Evolutionary conservation across 2,888 invertebrate genomes (phyloP).

Genomic region (Sesamia inferens): DNA sequence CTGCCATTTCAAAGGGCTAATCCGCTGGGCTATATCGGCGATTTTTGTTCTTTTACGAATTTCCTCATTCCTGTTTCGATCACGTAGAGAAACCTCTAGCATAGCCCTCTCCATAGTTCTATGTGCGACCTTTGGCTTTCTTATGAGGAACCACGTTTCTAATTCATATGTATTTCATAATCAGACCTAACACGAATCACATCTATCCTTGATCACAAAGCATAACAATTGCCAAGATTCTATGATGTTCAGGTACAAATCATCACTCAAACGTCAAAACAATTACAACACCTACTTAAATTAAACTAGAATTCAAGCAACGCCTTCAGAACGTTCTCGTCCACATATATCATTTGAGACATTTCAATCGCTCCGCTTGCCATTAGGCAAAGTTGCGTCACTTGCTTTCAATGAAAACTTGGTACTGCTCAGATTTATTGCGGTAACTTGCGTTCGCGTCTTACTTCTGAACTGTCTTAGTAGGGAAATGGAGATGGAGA

Average conservation of each 20-base stretch:
- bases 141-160: no score
- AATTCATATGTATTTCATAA: no score
- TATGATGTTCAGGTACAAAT: background rate
- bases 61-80: no score
- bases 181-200: background rate
- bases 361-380: constrained; percentile 70
- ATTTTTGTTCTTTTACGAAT: no score
- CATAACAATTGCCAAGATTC: background rate
- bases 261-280: constrained; percentile 22
- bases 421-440: constrained; percentile 74
- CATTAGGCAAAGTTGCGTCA: constrained; percentile 75
- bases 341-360: constrained; percentile 66
- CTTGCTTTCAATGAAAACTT: constrained; percentile 76
- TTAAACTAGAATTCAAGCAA: constrained; percentile 44
- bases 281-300: constrained; percentile 46
- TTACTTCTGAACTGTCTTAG: constrained; percentile 45
- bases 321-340: constrained; percentile 30
- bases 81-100: no score
- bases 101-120: no score
- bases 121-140: no score
- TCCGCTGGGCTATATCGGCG: no score
- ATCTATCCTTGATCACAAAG: background rate
- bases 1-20: no score
- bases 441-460: constrained; percentile 69
- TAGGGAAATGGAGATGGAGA: constrained; percentile 34